Conservation (phyloP, 2,888 invertebrate species). For the Nephrotoma appendiculata region DNA sequence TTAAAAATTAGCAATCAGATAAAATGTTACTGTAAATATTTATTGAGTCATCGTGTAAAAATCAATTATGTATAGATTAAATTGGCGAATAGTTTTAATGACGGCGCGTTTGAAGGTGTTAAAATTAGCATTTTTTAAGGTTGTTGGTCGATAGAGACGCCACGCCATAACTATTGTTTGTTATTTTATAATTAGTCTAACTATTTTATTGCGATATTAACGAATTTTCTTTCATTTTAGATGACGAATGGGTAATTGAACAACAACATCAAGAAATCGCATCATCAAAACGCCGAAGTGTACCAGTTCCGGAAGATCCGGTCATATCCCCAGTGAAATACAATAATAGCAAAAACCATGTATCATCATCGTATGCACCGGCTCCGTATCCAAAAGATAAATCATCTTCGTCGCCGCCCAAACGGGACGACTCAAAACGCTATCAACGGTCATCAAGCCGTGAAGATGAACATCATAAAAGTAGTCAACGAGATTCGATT, state of each 20-base stretch:
- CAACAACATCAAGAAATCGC: neutral
- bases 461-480: neutral
- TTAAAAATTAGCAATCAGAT: neutral
- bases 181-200: neutral
- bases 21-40: neutral
- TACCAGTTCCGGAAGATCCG: slow-evolving; percentile 8
- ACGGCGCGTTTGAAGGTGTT: neutral
- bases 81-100: neutral
- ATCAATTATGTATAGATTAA: neutral
- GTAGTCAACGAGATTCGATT: neutral
- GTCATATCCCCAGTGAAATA: neutral
- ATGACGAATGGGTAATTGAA: slow-evolving; percentile 31
- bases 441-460: neutral
- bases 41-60: neutral
- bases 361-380: neutral
- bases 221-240: slow-evolving; percentile 14
- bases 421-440: neutral
- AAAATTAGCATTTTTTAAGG: neutral
- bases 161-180: neutral
- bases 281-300: slow-evolving; percentile 4
- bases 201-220: neutral
- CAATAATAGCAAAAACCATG: neutral
- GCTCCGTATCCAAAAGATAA: neutral
- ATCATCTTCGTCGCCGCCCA: neutral
- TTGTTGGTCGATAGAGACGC: neutral